Base-by-base conservation (phyloP, 2,888 invertebrate species). In the Pollenia angustigena region DNA sequence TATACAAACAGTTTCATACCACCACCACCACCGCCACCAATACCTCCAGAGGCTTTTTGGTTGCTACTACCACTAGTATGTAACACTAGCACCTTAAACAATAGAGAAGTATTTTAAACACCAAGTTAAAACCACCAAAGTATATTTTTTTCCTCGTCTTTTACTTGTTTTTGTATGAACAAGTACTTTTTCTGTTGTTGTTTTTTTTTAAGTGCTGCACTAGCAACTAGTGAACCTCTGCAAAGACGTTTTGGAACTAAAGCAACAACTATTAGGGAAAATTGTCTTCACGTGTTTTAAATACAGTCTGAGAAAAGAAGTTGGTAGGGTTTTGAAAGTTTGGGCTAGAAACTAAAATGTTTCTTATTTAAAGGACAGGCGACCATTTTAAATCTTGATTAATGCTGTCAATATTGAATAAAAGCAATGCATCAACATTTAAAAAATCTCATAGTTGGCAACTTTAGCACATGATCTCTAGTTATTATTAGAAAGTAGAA, bases 151-250 rank as follows among this genome's bases (percentile, higher is more conserved):
- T 54, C 46, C 40, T 52, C 18, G 2, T 50, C 48, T 58, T 52
- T 52, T 46, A 14, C 42, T 69, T 54, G 32, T 44, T 78, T 88
- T 87, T 83, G 87, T 89, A 88, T 87, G 88, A 89, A 89, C 81
- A 62, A 66, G 44, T 85, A 80, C 66, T 60, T 2, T 64, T 62
- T 16, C 2, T 23, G 1, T 10, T 50, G 66, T 14, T 12, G 50
- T 6, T 64, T 62, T 32, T 60, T 2, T 64, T 62, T 16, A 74
- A 72, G 40, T 58, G 66, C 68, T 18, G 64, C 56, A 54, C 58
- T 74, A 64, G 79, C 75, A 91, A 90, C 91, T 90, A 91, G 90
- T 91, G 91, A 91, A 91, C 90, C 91, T 90, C 90, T 90, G 89
- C 91, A 89, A 89, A 90, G 91, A 91, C 62, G 80, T 85, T 79